Percentiles rank a stretch among this genome's conserved stretches.
phyloP scores from a whole-genome alignment of 2,113 vertebrate genomes.

The Protomyctophum bolini region DNA sequence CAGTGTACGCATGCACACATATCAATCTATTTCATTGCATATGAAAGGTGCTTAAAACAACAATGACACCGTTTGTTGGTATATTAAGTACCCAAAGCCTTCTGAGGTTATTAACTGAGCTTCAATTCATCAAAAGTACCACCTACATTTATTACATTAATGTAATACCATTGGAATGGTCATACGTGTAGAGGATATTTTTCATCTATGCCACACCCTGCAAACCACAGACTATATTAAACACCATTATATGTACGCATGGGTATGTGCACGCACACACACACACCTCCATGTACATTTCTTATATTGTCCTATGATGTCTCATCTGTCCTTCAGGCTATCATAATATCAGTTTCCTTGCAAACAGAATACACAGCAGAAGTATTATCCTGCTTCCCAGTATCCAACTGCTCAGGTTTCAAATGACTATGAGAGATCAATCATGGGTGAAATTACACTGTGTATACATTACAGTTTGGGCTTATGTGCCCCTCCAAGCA shows the following conservation, averaged over 20 bases:
- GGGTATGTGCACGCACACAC: slow-evolving; percentile 7
- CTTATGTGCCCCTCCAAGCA: slow-evolving; percentile 57
- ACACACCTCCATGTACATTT: slow-evolving; percentile 28
- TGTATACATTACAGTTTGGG: slow-evolving; percentile 70
- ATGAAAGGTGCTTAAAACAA: slow-evolving; percentile 13
- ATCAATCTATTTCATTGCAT: background rate
- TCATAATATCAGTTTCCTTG: slow-evolving; percentile 56
- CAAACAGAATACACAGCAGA: slow-evolving; percentile 50
- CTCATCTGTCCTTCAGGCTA: slow-evolving; percentile 55
- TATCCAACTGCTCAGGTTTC: slow-evolving; percentile 66
- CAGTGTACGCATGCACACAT: background rate
- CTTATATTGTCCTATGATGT: slow-evolving; percentile 42
- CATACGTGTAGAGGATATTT: background rate
- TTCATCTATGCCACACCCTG: background rate
- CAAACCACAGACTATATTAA: background rate
- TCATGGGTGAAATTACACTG: slow-evolving; percentile 81
- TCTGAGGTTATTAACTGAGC: background rate
- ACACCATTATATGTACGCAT: slow-evolving; percentile 5
- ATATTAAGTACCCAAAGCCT: background rate
- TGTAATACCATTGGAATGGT: background rate
- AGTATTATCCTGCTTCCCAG: slow-evolving; percentile 55
- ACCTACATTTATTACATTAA: background rate
- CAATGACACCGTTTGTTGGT: background rate
- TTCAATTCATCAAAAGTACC: background rate
- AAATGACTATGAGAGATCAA: slow-evolving; percentile 76